phyloP scores from a whole-genome alignment of 1,140 invertebrate genomes.

The Contarinia nasturtii region DNA sequence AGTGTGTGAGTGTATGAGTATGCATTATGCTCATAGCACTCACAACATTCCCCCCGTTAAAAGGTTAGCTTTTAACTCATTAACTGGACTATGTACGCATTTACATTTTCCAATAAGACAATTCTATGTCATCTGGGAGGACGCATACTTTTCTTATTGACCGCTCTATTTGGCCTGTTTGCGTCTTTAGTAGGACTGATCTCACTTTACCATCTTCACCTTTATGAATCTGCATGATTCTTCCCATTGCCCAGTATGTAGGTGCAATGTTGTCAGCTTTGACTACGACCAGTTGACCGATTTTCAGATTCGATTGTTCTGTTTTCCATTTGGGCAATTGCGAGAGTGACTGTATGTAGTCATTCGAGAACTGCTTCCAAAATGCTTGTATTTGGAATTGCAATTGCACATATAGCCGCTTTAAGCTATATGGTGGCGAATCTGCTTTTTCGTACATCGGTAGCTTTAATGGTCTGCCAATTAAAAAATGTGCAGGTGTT shows the following conservation, averaged over 20 bases:
- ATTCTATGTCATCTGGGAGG: slow-evolving; percentile 2
- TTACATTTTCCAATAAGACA: no score
- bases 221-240: slow-evolving; percentile 15
- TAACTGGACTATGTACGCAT: no score
- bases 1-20: no score
- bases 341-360: slow-evolving; percentile 7
- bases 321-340: slow-evolving; percentile 7
- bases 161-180: slow-evolving; percentile 5
- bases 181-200: slow-evolving; percentile 16
- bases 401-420: no score
- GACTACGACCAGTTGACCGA: slow-evolving; percentile 14
- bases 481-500: slow-evolving; percentile 21
- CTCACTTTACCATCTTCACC: slow-evolving; percentile 15
- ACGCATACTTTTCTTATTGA: slow-evolving; percentile 7
- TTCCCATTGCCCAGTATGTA: slow-evolving; percentile 12
- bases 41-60: no score
- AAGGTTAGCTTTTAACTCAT: no score
- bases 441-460: background rate
- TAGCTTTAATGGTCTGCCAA: slow-evolving; percentile 7
- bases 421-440: no score
- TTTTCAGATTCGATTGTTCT: slow-evolving; percentile 6
- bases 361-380: slow-evolving; percentile 8
- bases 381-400: slow-evolving; percentile 2
- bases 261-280: slow-evolving; percentile 12
- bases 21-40: no score